phyloP scores from a whole-genome alignment of 2,888 invertebrate species.

The Limnephilus marmoratus region DNA sequence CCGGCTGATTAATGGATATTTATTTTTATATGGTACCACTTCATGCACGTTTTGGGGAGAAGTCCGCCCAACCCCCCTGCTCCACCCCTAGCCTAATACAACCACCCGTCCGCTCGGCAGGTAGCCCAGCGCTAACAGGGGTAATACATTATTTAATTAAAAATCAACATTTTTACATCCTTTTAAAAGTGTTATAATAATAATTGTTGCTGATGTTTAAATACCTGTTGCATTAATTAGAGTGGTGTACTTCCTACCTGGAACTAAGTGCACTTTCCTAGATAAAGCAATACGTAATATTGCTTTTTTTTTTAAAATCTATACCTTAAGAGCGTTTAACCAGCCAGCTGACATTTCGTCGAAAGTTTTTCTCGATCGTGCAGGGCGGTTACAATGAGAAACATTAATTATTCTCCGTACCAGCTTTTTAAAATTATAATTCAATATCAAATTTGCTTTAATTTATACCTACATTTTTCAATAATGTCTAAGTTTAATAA shows the following conservation, averaged over 20 bases:
- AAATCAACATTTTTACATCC: background rate
- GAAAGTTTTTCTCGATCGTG: too few relatives aligned
- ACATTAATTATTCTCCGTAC: too few relatives aligned
- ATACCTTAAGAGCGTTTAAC: too few relatives aligned
- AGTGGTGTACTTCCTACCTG: background rate
- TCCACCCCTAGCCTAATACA: background rate
- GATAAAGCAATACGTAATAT: background rate
- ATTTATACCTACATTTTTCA: too few relatives aligned
- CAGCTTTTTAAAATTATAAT: too few relatives aligned
- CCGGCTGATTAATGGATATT: conserved; percentile 10
- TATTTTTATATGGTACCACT: conserved; percentile 23
- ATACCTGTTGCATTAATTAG: background rate
- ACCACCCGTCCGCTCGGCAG: background rate
- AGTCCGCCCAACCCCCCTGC: background rate
- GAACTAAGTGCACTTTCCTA: background rate
- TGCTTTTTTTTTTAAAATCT: too few relatives aligned
- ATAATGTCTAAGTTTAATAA: too few relatives aligned
- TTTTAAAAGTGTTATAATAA: background rate
- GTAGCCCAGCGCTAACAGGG: background rate
- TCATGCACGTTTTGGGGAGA: conserved; percentile 3
- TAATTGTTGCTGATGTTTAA: background rate
- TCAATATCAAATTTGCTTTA: too few relatives aligned
- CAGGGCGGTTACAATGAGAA: too few relatives aligned
- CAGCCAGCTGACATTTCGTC: too few relatives aligned
- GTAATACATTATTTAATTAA: background rate